phyloP scores from a whole-genome alignment of 1,140 invertebrate species.

The Leptinotarsa undecemlineata region DNA sequence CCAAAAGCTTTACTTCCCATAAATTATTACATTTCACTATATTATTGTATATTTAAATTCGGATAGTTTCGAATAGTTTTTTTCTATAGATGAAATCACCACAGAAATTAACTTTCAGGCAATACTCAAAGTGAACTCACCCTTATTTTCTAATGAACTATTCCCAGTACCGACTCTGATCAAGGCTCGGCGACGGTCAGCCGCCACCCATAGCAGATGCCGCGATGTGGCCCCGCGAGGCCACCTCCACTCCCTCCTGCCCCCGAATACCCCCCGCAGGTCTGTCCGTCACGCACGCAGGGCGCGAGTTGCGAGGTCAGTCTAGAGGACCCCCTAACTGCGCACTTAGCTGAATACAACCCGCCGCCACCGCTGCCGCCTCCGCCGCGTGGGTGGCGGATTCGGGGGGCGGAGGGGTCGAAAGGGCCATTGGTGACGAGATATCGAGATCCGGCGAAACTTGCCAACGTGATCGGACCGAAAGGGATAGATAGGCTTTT shows the following conservation, averaged over 20 bases:
- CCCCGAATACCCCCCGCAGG: slow-evolving; percentile 19
- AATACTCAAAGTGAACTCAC: no score
- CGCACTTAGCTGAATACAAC: slow-evolving; percentile 13
- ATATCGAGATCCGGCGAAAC: neutral
- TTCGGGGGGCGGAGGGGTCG: slow-evolving; percentile 4
- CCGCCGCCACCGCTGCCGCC: no score
- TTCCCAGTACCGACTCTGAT: slow-evolving; percentile 46
- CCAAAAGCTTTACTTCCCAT: no score
- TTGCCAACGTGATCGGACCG: neutral
- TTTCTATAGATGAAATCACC: no score
- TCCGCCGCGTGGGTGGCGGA: slow-evolving; percentile 1
- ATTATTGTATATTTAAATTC: no score
- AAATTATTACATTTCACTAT: no score
- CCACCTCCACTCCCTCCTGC: slow-evolving; percentile 15
- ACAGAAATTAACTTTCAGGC: no score
- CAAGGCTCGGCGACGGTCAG: slow-evolving; percentile 41
- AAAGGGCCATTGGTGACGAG: slow-evolving; percentile 5
- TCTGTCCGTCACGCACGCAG: slow-evolving; percentile 40
- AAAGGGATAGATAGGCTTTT: no score
- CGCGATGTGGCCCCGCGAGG: slow-evolving; percentile 30
- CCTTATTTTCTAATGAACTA: slow-evolving; percentile 13
- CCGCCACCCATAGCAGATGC: slow-evolving; percentile 36
- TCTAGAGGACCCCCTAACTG: slow-evolving; percentile 27
- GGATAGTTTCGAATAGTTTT: no score
- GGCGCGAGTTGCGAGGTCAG: slow-evolving; percentile 41